Evolutionary conservation across 2,113 vertebrate genomes (phyloP).

Genomic region (Solenodon paradoxus): DNA sequence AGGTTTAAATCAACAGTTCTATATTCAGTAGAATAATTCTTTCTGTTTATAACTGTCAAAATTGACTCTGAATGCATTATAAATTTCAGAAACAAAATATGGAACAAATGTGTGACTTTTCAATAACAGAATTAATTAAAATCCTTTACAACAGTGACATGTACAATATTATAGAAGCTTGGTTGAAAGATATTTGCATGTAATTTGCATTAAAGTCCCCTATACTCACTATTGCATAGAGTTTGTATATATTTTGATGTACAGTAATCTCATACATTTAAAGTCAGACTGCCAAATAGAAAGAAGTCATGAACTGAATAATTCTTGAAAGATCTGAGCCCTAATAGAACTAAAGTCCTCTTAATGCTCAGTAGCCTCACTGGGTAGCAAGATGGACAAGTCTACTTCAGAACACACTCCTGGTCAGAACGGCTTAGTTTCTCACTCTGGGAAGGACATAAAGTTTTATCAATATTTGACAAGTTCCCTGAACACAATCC

Average conservation of each 20-base stretch:
- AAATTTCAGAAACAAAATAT: conserved; percentile 71
- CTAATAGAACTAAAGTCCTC: background rate
- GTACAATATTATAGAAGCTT: conserved; percentile 46
- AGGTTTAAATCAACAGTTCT: background rate
- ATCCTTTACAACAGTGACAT: conserved; percentile 60
- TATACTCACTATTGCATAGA: conserved; percentile 61
- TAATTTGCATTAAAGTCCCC: conserved; percentile 58
- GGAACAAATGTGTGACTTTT: conserved; percentile 68
- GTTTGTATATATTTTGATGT: conserved; percentile 19
- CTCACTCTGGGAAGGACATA: background rate
- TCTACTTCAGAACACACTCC: background rate
- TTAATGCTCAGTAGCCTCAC: background rate
- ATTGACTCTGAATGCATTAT: conserved; percentile 35
- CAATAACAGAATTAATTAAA: conserved; percentile 76
- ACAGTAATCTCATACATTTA: conserved; percentile 39
- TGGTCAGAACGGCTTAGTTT: background rate
- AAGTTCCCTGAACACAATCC: background rate
- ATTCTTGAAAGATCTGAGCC: background rate
- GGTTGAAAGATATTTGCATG: conserved; percentile 53
- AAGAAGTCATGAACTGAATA: background rate
- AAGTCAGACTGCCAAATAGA: conserved; percentile 21
- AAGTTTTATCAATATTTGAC: background rate
- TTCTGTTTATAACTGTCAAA: conserved; percentile 44
- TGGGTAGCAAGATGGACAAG: background rate
- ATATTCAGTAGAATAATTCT: conserved; percentile 22